Conservation (phyloP, 1,140 invertebrate genomes). For the Saccostrea echinata region DNA sequence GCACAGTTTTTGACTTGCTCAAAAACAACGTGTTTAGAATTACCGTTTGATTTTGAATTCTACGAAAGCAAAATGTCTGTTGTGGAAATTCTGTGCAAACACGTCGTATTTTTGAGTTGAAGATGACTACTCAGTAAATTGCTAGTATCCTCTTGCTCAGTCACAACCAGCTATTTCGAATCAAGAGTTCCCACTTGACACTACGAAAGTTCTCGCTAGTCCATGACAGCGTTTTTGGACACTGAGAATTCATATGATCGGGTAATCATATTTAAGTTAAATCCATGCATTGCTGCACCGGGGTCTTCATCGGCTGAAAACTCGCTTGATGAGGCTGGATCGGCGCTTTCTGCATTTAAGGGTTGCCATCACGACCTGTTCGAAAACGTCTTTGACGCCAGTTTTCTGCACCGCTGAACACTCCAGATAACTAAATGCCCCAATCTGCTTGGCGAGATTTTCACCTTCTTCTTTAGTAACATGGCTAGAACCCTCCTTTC, state of each 20-base stretch:
- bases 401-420: slow-evolving; percentile 94
- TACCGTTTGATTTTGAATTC: background rate
- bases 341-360: slow-evolving; percentile 79
- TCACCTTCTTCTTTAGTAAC: slow-evolving; percentile 88
- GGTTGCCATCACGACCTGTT: slow-evolving; percentile 90
- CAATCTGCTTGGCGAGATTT: slow-evolving; percentile 83
- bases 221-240: background rate
- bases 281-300: background rate
- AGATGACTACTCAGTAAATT: background rate
- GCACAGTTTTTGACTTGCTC: background rate
- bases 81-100: background rate
- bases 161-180: background rate
- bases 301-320: slow-evolving; percentile 38
- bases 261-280: background rate
- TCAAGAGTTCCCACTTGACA: background rate
- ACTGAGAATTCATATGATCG: background rate
- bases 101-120: background rate
- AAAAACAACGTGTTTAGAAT: too few species aligned
- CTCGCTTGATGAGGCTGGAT: slow-evolving; percentile 62
- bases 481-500: slow-evolving; percentile 50
- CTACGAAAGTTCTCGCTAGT: background rate
- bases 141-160: background rate
- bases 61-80: background rate
- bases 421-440: slow-evolving; percentile 86
- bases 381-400: slow-evolving; percentile 94